phyloP scores from a whole-genome alignment of 1,140 invertebrate species.

The Drosophila miranda region DNA sequence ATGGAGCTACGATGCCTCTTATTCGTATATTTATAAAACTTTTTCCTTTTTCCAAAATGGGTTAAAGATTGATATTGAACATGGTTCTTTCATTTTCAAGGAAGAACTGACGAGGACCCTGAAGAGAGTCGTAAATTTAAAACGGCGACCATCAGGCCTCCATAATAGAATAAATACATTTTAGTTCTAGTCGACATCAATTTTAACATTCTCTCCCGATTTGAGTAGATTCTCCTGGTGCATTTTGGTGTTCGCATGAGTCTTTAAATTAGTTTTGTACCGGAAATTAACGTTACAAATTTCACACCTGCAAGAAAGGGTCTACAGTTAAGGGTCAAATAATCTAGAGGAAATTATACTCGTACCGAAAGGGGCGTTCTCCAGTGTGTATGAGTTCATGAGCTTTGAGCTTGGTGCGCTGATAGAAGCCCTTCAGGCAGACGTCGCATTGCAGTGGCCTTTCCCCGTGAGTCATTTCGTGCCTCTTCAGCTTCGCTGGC shows the following conservation, averaged over 20 bases:
- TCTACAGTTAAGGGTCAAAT: neutral
- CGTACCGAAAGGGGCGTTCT: constrained; percentile 51
- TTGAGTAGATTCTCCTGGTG: constrained; percentile 50
- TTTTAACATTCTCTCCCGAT: neutral
- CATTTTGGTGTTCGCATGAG: constrained; percentile 56
- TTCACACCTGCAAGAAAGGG: constrained; percentile 42
- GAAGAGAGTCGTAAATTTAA: too few relatives aligned
- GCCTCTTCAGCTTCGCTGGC: constrained; percentile 51
- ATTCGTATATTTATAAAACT: too few relatives aligned
- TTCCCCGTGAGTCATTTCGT: constrained; percentile 56
- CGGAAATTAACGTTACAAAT: constrained; percentile 54
- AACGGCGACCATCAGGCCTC: too few relatives aligned
- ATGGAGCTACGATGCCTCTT: too few relatives aligned
- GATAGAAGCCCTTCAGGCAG: constrained; percentile 58
- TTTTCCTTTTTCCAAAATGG: too few relatives aligned
- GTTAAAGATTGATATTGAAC: too few relatives aligned
- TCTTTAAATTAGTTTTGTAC: constrained; percentile 61
- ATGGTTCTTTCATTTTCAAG: too few relatives aligned
- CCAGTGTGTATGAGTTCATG: constrained; percentile 65
- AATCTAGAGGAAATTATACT: too few relatives aligned
- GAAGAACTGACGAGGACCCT: too few relatives aligned
- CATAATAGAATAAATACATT: too few relatives aligned
- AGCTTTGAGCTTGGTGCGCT: constrained; percentile 37
- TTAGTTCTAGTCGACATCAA: too few relatives aligned
- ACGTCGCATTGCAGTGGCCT: constrained; percentile 61